phyloP scores from a whole-genome alignment of 2,888 invertebrate genomes.

The Linnaemya tessellans region DNA sequence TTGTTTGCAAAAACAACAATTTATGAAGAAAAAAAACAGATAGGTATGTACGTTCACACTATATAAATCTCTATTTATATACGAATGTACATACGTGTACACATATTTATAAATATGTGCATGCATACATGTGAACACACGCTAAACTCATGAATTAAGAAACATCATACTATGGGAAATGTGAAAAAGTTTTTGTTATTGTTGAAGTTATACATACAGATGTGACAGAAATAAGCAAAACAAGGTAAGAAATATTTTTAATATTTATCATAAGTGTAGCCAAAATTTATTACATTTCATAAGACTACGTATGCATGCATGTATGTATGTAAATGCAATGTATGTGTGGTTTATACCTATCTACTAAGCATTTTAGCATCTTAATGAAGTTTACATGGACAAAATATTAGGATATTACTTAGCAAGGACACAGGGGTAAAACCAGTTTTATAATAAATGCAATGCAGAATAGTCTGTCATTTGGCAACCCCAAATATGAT shows the following conservation, averaged over 20 bases:
- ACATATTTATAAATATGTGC: neutral
- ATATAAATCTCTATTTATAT: neutral
- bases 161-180: neutral
- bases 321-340: too few relatives aligned
- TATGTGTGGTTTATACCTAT: too few relatives aligned
- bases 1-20: conserved; percentile 44
- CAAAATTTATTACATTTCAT: too few relatives aligned
- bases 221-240: neutral
- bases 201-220: neutral
- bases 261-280: conserved; percentile 30
- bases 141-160: neutral
- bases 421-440: too few relatives aligned
- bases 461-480: too few relatives aligned
- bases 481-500: conserved; percentile 48
- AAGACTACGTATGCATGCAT: too few relatives aligned
- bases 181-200: conserved; percentile 22
- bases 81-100: conserved; percentile 3
- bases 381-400: too few relatives aligned
- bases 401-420: too few relatives aligned
- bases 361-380: too few relatives aligned
- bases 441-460: too few relatives aligned
- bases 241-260: conserved; percentile 23
- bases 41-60: too few relatives aligned
- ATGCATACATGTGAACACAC: neutral
- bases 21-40: conserved; percentile 30